Evolutionary conservation across 2,888 invertebrate species (phyloP), one percentile per base, ranked within the genome.

Genomic region (Ochlodes sylvanus): DNA sequence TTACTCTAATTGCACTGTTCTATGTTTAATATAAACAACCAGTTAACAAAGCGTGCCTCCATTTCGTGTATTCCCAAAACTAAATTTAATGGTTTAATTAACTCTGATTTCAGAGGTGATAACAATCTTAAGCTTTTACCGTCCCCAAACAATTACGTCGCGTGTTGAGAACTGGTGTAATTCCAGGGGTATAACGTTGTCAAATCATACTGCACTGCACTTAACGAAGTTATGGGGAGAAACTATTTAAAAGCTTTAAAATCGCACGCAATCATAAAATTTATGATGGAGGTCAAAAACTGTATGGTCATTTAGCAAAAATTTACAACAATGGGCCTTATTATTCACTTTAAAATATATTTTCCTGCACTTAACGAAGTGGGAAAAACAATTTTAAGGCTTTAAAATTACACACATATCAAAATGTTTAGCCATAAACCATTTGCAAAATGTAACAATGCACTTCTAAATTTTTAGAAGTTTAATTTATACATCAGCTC

Each of bases 111-210:
- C 15, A 56, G 47, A 56, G 38, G 9, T 41, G 65, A 65, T 65
- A 50, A 65, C 65, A 47, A 65, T 57, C 65, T 57, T 34, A 50
- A 63, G 57, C 50, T 50, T 50, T 65, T 57, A 65, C 12, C 42
- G 27, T 56, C 57, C 57, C 27, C 17, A 38, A 34, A 15, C 44
- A 47, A 15, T 9, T 17, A 47, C 38, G 15, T 65, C 12, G 65
- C 65, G 57, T 65, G 65, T 41, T 63, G 2, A n/a, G 21, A 15
- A 41, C 21, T 7, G 21, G 27, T 47, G 44, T 64, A 57, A 65
- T 57, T 41, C n/a, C 50, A 65, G 38, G 34, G 32, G 54, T 17
- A 54, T 64, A 64, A 65, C 57, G 15, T 47, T 65, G 64, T 65
- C 64, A 50, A 57, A 57, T 57, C 50, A 57, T 50, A 34, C 52